Evolutionary conservation across 92 coral and sea anemone genomes (phyloP).

Genomic region (Palythoa grandis): DNA sequence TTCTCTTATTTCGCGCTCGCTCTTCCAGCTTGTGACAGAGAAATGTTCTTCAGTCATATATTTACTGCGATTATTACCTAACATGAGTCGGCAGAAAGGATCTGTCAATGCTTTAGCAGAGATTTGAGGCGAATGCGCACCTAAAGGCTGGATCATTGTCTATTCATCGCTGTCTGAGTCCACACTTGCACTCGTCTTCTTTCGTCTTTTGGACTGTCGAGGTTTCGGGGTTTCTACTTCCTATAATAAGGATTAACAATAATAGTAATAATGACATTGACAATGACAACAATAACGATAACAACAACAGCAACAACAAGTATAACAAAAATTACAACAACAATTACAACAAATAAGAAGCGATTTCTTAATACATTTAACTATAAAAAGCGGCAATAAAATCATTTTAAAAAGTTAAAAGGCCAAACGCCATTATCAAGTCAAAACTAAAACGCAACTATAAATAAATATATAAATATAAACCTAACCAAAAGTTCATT

Average conservation of each 20-base stretch:
- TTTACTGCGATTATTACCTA: not conserved
- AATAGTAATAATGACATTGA: not conserved
- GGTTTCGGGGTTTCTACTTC: constrained; percentile 81
- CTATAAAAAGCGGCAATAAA: too few relatives aligned
- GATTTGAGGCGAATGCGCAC: not conserved
- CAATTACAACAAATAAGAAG: not conserved
- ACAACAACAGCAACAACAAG: not conserved
- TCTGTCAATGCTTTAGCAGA: not conserved
- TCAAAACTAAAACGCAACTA: too few relatives aligned
- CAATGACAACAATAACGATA: not conserved
- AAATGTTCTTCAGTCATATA: not conserved
- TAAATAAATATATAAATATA: too few relatives aligned
- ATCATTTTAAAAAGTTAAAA: too few relatives aligned
- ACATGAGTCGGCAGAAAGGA: too few relatives aligned
- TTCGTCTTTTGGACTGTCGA: constrained; percentile 76
- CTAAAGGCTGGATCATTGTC: not conserved
- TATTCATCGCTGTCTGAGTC: constrained; percentile 92
- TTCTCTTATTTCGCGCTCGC: not conserved
- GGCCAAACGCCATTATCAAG: too few relatives aligned
- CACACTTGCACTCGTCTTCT: constrained; percentile 63
- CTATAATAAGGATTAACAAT: constrained; percentile 39
- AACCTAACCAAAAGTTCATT: too few relatives aligned
- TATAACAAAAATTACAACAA: not conserved
- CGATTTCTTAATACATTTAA: too few relatives aligned
- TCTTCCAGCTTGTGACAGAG: not conserved